Base-by-base conservation (phyloP, 1,140 invertebrate genomes). In the Archivesica marissinica region DNA sequence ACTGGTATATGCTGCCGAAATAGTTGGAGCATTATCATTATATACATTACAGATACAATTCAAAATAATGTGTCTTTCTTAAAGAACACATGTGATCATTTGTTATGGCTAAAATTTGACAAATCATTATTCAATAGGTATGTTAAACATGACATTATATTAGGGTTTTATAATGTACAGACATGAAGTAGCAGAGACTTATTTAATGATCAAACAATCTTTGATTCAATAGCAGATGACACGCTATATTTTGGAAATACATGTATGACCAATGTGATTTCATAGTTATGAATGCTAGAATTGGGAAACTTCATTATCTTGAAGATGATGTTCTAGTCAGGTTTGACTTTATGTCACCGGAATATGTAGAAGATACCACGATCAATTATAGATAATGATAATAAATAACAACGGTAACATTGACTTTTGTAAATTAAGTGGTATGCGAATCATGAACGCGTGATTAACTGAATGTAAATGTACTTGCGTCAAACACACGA, bases 321-420 rank as follows among this genome's bases (percentile, higher is more conserved):
- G 66, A 70, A 70, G 23, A 70, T 25, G 66, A 70, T 9, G 6
- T 20, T 11, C 23, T 70, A 23, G 38, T 39, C 41, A 2, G 25
- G 15, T 39, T 41, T 41, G 35, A 70, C n/a, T n/a, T 70, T 23
- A 20, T 70, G 35, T n/a, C 66, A 17, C 6, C 2, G 6, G 35
- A 75, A 3, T 75, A 54, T 52, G 23, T 52, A 52, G 38, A 9
- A 50, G 50, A 77, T 77, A 30, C n/a, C n/a, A n/a, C n/a, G n/a
- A n/a, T n/a, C n/a, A n/a, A n/a, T n/a, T n/a, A n/a, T n/a, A n/a
- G n/a, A n/a, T n/a, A n/a, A n/a, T n/a, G n/a, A n/a, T n/a, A n/a
- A n/a, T n/a, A n/a, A n/a, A n/a, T n/a, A n/a, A n/a, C n/a, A n/a
- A n/a, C n/a, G n/a, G n/a, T n/a, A n/a, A n/a, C n/a, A n/a, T n/a